Evolutionary conservation across 2,888 invertebrate genomes (phyloP).

Genomic region (Celastrina argiolus): DNA sequence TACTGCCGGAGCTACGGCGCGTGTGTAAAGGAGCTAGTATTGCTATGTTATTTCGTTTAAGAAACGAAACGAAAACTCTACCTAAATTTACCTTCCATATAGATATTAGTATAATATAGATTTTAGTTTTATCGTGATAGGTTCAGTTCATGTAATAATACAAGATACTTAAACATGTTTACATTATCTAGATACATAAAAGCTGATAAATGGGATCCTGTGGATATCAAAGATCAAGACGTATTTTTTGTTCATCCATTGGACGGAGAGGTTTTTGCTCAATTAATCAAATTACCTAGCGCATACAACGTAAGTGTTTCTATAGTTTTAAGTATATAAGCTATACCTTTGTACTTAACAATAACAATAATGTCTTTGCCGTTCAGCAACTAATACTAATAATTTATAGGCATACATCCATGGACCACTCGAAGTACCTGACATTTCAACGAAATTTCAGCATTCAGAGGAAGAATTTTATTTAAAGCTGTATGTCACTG

Average conservation of each 20-base stretch:
- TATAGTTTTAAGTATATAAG: neutral
- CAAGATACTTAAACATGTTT: neutral
- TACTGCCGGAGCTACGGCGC: too few species aligned
- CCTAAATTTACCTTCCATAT: too few species aligned
- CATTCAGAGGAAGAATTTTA: slow-evolving; percentile 74
- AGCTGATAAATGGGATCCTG: slow-evolving; percentile 72
- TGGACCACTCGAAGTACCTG: slow-evolving; percentile 82
- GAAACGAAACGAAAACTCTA: too few species aligned
- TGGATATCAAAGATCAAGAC: slow-evolving; percentile 52
- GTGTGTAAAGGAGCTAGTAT: too few species aligned
- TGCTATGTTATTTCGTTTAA: too few species aligned
- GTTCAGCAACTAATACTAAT: neutral
- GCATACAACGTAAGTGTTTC: slow-evolving; percentile 78
- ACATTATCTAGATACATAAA: slow-evolving; percentile 72
- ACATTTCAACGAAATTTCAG: slow-evolving; percentile 78
- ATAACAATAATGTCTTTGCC: too few species aligned
- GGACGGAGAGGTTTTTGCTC: slow-evolving; percentile 86
- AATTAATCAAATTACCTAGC: slow-evolving; percentile 83
- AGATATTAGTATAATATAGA: too few species aligned
- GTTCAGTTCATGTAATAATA: neutral
- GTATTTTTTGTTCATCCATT: slow-evolving; percentile 81
- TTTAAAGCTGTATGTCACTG: slow-evolving; percentile 79
- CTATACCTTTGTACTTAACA: too few species aligned
- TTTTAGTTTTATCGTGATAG: neutral
- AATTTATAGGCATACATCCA: slow-evolving; percentile 78